These are phyloP conservation scores for Cerceris rybyensis DNA, from an alignment of 2,888 invertebrate genomes.

Conservation along the genomic window DNA sequence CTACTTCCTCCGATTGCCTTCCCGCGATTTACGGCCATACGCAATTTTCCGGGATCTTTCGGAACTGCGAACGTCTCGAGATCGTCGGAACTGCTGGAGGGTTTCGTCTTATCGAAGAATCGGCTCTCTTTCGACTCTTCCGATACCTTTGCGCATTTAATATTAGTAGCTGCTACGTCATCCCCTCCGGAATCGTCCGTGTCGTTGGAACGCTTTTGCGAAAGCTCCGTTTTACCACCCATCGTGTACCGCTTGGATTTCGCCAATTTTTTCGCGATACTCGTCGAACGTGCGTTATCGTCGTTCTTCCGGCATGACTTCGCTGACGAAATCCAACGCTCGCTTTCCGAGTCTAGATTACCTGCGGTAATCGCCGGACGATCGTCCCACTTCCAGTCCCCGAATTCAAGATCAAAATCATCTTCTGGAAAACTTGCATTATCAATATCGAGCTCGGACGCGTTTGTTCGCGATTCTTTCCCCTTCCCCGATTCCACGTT, in stretches of 20 bases:
- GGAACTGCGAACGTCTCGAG: too few relatives aligned
- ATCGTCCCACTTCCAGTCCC: too few relatives aligned
- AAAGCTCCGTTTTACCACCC: not conserved
- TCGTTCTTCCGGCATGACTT: not conserved
- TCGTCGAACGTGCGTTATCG: not conserved
- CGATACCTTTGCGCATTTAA: too few relatives aligned
- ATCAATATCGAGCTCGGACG: too few relatives aligned
- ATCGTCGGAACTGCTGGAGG: too few relatives aligned
- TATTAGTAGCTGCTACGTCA: not conserved
- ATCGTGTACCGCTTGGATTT: slow-evolving; percentile 10
- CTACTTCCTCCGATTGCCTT: too few relatives aligned
- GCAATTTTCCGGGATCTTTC: too few relatives aligned
- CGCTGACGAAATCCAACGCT: slow-evolving; percentile 29
- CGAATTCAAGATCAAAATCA: too few relatives aligned
- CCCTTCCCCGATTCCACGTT: not conserved
- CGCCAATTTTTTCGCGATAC: slow-evolving; percentile 34
- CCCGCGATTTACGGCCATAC: too few relatives aligned
- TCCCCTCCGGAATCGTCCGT: not conserved
- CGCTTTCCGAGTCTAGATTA: not conserved
- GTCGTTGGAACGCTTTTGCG: not conserved
- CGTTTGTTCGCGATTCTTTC: not conserved
- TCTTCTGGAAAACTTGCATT: too few relatives aligned
- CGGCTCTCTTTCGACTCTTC: not conserved
- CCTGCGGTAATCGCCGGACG: not conserved
- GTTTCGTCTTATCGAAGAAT: not conserved